A percentile compares a stretch with the other conserved stretches of the same genome.
These are phyloP conservation scores for Phortica magna DNA, from an alignment of 2,888 invertebrate species.

Conservation along the genomic window DNA sequence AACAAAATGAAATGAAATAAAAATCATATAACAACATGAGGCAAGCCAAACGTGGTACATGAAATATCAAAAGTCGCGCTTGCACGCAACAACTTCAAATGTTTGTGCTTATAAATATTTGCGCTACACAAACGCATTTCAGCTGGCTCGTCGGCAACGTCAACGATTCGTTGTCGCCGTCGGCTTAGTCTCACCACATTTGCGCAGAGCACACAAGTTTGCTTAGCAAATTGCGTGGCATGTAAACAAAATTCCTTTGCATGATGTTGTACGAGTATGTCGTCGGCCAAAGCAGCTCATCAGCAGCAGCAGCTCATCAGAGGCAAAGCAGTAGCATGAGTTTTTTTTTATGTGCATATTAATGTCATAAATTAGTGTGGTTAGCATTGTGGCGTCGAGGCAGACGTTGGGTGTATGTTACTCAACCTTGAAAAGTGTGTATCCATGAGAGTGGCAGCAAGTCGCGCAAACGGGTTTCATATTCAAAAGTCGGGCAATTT, in stretches of 20 bases:
- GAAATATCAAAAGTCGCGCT: conserved; percentile 3
- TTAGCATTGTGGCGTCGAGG: conserved; percentile 58
- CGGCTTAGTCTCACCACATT: no score
- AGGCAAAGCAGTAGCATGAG: conserved; percentile 47
- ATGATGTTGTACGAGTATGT: conserved; percentile 5
- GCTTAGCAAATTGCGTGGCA: conserved; percentile 27
- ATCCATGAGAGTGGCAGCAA: neutral
- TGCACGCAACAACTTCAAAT: conserved; percentile 23
- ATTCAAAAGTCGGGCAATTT: conserved; percentile 59
- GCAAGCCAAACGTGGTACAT: neutral
- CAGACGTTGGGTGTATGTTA: no score
- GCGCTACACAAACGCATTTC: neutral
- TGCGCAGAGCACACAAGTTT: neutral
- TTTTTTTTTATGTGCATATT: conserved; percentile 65
- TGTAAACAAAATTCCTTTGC: conserved; percentile 28
- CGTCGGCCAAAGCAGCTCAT: neutral
- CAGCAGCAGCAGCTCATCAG: neutral
- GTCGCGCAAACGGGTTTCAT: conserved; percentile 33
- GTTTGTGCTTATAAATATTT: neutral
- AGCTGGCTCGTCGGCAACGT: no score
- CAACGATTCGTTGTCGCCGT: no score
- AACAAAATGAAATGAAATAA: neutral
- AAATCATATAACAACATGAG: neutral
- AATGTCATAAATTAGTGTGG: conserved; percentile 66
- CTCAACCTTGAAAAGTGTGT: conserved; percentile 62